Evolutionary conservation across 2,888 invertebrate species (phyloP), one percentile per base, ranked within the genome.

Genomic region (Osmoderma eremita): DNA sequence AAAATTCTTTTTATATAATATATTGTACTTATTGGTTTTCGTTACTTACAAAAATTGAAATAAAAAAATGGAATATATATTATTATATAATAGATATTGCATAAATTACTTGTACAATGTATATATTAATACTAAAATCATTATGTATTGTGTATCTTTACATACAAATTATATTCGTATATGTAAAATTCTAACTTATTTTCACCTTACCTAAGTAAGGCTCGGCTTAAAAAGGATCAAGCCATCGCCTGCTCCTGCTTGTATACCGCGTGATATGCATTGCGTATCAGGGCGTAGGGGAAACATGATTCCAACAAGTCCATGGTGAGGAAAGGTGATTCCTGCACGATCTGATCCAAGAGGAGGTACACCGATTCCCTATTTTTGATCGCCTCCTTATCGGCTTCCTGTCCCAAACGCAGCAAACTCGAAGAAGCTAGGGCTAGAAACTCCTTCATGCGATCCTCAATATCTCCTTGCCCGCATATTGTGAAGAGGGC

Each of bases 221-320:
- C 18, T 30, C 58, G 45, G 45, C 58, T 45, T 61, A 61, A 20
- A 61, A 67, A 65, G 30, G 61, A 68, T 68, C 66, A 68, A 49
- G 77, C 77, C 77, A 87, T 82, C 76, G 88, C 83, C 78, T 93
- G 92, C 80, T 94, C 95, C 77, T 93, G 90, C 81, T 95, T 95
- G 82, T 95, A 95, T 69, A 97, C 96, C 76, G 94, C 95, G 81
- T 98, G 97, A 85, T 97, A 99, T 76, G 99, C 97, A 81, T 98
- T 98, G 67, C 99, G 89, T 77, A 99, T 94, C 61, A 99, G 87
- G 18, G 97, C 97, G 80, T 99, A 99, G 0, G 99, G 99, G 83
- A 99, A 99, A 83, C 99, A 99, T 10, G 97, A 97, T 82, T 99
- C 99, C 73, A 99, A 84, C 71, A 99, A 86, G 85, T 99, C 98